phyloP scores from a whole-genome alignment of 2,888 invertebrate species.

The Ypsolopha scabrella region DNA sequence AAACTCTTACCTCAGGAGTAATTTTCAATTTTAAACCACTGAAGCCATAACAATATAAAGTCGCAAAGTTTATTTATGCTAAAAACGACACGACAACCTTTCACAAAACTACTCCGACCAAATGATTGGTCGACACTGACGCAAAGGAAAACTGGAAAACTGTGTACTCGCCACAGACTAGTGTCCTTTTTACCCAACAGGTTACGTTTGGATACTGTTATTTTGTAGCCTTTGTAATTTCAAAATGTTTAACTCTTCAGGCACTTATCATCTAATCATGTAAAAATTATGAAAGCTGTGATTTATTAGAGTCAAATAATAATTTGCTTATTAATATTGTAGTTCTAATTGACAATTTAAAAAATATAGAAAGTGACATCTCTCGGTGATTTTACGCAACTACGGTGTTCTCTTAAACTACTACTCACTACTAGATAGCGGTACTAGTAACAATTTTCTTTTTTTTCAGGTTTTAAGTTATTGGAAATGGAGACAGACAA shows the following conservation, averaged over 20 bases:
- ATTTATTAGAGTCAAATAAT: no score
- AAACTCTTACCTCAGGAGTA: no score
- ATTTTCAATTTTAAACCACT: neutral
- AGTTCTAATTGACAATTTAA: no score
- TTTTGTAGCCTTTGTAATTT: no score
- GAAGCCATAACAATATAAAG: constrained; percentile 25
- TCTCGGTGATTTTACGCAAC: constrained; percentile 7
- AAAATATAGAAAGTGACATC: constrained; percentile 7
- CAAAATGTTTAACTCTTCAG: no score
- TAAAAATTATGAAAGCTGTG: no score
- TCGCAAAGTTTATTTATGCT: constrained; percentile 16
- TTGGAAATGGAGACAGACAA: neutral
- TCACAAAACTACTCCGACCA: constrained; percentile 28
- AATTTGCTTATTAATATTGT: no score
- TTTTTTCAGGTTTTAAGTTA: neutral
- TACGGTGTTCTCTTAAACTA: neutral
- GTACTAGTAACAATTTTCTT: neutral
- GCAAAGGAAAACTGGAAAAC: constrained; percentile 8
- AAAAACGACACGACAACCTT: neutral
- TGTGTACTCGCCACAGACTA: neutral
- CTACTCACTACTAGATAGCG: constrained; percentile 10
- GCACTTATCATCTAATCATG: no score
- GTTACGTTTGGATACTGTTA: no score
- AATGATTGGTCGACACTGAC: constrained; percentile 44
- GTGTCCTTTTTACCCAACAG: no score